A percentile compares a stretch with the other conserved stretches of the same genome.
Conservation (phyloP, 2,113 vertebrate genomes). For the Stegostoma tigrinum region DNA sequence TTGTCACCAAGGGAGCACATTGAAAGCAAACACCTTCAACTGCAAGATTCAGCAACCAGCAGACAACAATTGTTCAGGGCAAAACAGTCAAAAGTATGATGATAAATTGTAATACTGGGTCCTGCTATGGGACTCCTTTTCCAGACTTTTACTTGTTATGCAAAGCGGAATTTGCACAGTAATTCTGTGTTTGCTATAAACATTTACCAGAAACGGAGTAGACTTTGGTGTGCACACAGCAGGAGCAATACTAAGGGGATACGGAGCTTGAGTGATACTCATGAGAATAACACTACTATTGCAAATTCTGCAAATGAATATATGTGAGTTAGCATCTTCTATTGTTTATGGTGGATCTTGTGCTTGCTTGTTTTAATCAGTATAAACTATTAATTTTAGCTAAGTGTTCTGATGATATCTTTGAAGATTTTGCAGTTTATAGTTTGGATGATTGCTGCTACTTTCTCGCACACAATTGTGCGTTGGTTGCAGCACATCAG, state of each 20-base stretch:
- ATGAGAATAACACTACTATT: neutral
- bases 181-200: neutral
- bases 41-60: neutral
- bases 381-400: neutral
- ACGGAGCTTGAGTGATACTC: neutral
- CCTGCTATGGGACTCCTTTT: neutral
- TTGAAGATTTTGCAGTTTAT: neutral
- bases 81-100: neutral
- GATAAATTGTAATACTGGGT: neutral
- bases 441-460: neutral
- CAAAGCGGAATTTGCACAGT: neutral
- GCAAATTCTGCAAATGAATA: neutral
- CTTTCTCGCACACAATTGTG: neutral
- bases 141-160: neutral
- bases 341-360: neutral
- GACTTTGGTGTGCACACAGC: neutral
- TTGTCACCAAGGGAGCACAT: neutral
- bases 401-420: neutral
- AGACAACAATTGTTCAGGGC: neutral
- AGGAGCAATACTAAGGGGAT: neutral
- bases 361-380: neutral
- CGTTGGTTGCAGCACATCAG: neutral
- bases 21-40: neutral
- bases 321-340: neutral
- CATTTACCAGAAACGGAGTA: neutral